Base-by-base conservation (phyloP, 2,888 invertebrate species). In the Allacma fusca region DNA sequence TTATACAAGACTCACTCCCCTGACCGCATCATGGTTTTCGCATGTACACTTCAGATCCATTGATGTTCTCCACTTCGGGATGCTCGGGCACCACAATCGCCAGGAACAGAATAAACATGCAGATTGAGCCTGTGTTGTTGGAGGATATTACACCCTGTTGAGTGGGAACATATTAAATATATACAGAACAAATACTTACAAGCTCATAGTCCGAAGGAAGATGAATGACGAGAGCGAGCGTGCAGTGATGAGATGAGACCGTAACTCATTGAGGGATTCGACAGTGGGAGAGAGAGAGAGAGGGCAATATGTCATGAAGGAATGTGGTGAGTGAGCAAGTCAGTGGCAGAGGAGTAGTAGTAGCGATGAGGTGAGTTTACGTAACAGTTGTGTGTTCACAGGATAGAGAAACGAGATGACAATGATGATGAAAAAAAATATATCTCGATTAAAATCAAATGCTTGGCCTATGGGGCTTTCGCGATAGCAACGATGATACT, bases 391-490 rank as follows among this genome's bases (percentile, higher is more conserved):
- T 34, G 9, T 34, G 4, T 4, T 34, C 9, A 9, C 9, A 34
- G 4, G 34, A 34, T 4, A 16, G 4, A 50, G 50, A 19, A 50
- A 9, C 4, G 2, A 50, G 4, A 50, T 50, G 50, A 50, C 50
- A 50, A 50, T 50, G 50, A 50, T 50, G 50, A 50, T 19, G 50
- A 50, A 50, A 16, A 34, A 34, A 50, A 50, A 50, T 9, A 19
- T 50, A n/a, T 50, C 50, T 16, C 19, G 50, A 50, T 50, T 50
- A 50, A 50, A 50, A 50, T 50, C 50, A 50, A 50, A 50, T 50
- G 50, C n/a, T 19, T 50, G 50, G 50, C 50, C 50, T n/a, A 50
- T 50, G 50, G 50, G 50, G 50, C 16, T 50, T 50, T 50, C 16
- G 50, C 50, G 50, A 50, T 50, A 50, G 19, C n/a, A n/a, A 50